Evolutionary conservation across 2,888 invertebrate genomes (phyloP).

Genomic region (Drosophila nr. medialis): DNA sequence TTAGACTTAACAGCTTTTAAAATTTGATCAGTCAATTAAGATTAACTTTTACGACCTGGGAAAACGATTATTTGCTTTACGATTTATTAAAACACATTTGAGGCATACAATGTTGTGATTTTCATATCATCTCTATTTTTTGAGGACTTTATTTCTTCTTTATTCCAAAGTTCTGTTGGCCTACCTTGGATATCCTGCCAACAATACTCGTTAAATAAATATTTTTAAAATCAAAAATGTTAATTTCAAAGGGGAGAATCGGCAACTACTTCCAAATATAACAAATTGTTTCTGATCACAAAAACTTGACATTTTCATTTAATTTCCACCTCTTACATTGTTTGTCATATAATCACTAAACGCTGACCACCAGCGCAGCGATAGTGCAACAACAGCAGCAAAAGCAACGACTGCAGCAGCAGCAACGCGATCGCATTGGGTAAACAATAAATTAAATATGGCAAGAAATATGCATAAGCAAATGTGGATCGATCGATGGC

Average conservation of each 20-base stretch:
- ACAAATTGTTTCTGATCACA: background rate
- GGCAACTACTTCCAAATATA: background rate
- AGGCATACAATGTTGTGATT: background rate
- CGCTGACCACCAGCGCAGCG: constrained; percentile 25
- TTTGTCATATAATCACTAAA: constrained; percentile 11
- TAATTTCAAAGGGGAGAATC: background rate
- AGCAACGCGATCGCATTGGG: constrained; percentile 42
- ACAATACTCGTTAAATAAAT: background rate
- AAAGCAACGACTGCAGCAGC: constrained; percentile 41
- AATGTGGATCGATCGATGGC: constrained; percentile 68
- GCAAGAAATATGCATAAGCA: constrained; percentile 62
- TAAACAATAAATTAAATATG: constrained; percentile 68
- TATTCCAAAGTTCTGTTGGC: background rate
- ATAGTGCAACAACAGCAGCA: constrained; percentile 14
- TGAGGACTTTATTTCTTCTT: background rate
- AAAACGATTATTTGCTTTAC: background rate
- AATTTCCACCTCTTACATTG: constrained; percentile 40
- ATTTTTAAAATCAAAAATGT: background rate
- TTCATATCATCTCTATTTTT: background rate
- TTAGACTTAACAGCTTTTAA: background rate
- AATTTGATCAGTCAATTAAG: background rate
- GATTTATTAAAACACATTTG: background rate
- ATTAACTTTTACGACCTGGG: background rate
- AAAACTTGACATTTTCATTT: constrained; percentile 26
- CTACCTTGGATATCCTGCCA: background rate